phyloP scores from a whole-genome alignment of 2,113 vertebrate species.

The Morone saxatilis region DNA sequence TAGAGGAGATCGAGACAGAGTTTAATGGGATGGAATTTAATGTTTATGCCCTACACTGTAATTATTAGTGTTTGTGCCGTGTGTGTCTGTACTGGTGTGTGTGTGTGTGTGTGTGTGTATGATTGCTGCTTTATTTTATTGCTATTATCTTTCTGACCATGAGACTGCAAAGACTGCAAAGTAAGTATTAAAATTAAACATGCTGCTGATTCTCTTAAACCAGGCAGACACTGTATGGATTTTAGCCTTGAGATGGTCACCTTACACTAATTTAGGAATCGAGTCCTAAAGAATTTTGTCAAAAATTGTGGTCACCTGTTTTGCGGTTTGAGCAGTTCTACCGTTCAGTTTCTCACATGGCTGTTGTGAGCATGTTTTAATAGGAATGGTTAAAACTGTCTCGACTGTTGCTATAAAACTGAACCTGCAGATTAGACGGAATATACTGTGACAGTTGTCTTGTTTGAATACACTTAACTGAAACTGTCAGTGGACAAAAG shows the following conservation, averaged over 20 bases:
- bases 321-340: no score
- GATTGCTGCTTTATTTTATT: neutral
- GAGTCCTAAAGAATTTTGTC: neutral
- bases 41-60: neutral
- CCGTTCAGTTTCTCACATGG: no score
- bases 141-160: neutral
- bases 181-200: neutral
- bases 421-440: no score
- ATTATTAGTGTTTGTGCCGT: neutral
- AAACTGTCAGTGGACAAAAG: no score
- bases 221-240: no score
- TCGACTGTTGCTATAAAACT: no score
- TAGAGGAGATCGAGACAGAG: neutral
- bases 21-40: slow-evolving; percentile 10
- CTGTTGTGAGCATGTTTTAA: no score
- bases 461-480: no score
- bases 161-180: neutral
- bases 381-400: no score
- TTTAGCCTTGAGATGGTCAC: no score
- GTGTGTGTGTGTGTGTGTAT: neutral
- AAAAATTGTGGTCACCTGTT: neutral
- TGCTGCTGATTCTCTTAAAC: neutral
- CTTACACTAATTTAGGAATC: no score
- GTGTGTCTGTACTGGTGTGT: neutral
- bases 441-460: no score